A percentile compares a stretch with the other conserved stretches of the same genome.
These are phyloP conservation scores for Turritopsis rubra DNA, from an alignment of 30 jellyfish, hydroid and myxozoan species.

Conservation along the genomic window DNA sequence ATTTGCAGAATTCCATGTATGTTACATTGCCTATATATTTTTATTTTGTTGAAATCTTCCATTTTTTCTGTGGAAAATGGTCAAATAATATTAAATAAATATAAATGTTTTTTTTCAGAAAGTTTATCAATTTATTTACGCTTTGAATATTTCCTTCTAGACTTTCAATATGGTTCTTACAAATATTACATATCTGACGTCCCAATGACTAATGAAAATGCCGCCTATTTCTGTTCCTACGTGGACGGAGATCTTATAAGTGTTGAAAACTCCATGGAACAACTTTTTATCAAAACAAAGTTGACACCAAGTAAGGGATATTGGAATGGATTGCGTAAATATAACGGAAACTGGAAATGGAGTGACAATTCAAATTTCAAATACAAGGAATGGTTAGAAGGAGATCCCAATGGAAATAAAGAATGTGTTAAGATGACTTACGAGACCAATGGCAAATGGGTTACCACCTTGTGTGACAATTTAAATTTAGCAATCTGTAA, in stretches of 20 bases:
- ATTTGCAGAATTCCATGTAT: constrained; percentile 16
- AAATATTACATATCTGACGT: neutral
- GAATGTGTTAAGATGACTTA: constrained; percentile 7
- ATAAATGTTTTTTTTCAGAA: neutral
- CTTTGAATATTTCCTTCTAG: neutral
- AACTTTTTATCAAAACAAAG: neutral
- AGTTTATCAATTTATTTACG: neutral
- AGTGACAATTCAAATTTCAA: neutral
- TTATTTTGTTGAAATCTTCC: neutral
- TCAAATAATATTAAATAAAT: too few species aligned
- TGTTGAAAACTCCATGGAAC: neutral
- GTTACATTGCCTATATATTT: neutral
- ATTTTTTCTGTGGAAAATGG: neutral
- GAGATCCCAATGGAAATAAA: neutral
- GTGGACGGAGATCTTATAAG: neutral
- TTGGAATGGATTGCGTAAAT: neutral
- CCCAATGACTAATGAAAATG: neutral
- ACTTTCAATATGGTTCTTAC: neutral
- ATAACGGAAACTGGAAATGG: constrained; percentile 7
- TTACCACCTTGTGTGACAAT: neutral
- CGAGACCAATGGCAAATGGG: neutral
- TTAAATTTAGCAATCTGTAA: constrained; percentile 1
- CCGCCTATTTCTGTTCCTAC: neutral
- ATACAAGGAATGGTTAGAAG: neutral
- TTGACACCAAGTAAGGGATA: neutral